Percentiles rank a stretch among this genome's conserved stretches.
These are phyloP conservation scores for Desmodus rotundus DNA, from an alignment of 2,113 vertebrate genomes.

Conservation along the genomic window DNA sequence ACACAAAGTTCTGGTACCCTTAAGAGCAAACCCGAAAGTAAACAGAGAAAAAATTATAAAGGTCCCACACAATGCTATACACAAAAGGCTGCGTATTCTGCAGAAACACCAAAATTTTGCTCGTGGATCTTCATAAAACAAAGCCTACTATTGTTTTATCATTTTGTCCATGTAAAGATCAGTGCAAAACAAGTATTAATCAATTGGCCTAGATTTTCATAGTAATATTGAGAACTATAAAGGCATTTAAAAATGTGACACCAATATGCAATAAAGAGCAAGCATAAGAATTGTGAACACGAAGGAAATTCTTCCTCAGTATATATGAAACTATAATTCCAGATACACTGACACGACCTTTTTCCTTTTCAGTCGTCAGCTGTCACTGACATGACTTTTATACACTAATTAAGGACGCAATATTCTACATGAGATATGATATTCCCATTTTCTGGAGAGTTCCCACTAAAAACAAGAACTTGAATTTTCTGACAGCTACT, in stretches of 20 bases:
- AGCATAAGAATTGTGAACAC: not conserved
- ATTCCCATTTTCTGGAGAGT: not conserved
- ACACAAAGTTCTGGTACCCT: not conserved
- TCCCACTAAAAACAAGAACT: not conserved
- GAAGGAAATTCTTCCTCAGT: not conserved
- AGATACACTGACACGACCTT: not conserved
- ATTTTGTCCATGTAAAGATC: not conserved
- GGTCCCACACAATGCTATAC: not conserved
- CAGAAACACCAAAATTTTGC: not conserved
- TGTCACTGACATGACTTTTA: not conserved
- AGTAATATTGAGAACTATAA: not conserved
- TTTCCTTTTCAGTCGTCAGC: not conserved
- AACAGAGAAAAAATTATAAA: not conserved
- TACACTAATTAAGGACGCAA: not conserved
- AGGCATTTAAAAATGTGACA: not conserved
- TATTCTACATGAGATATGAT: not conserved
- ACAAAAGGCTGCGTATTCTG: not conserved
- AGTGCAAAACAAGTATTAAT: not conserved
- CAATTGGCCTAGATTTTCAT: not conserved
- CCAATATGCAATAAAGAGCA: not conserved
- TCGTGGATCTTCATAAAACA: not conserved
- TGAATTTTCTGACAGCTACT: not conserved
- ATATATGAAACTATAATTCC: conserved; percentile 7
- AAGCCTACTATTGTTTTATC: not conserved
- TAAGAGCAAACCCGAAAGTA: not conserved